Evolutionary conservation across 1,140 invertebrate species (phyloP).

Genomic region (Drosophila mayri): DNA sequence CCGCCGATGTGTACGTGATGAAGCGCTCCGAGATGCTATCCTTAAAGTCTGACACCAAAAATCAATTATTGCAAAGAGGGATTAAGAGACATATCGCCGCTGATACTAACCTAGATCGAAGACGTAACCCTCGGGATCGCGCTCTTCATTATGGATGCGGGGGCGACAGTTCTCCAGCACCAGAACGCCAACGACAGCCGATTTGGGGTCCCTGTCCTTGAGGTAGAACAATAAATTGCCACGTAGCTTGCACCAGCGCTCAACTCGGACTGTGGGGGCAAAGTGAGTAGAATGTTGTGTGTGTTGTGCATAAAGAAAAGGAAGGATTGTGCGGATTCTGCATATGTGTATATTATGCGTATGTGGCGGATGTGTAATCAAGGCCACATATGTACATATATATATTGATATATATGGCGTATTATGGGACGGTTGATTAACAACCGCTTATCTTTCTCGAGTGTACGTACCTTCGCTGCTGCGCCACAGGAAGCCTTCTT

Average conservation of each 20-base stretch:
- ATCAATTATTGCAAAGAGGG: background rate
- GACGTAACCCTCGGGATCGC: slow-evolving; percentile 87
- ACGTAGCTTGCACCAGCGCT: slow-evolving; percentile 95
- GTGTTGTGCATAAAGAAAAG: background rate
- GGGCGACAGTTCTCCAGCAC: slow-evolving; percentile 94
- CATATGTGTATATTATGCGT: background rate
- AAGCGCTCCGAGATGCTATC: slow-evolving; percentile 92
- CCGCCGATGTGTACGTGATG: slow-evolving; percentile 91
- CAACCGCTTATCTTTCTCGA: background rate
- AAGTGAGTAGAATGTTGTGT: slow-evolving; percentile 1
- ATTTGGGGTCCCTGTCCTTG: slow-evolving; percentile 95
- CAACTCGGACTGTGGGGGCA: slow-evolving; percentile 89
- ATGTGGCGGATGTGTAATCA: slow-evolving; percentile 2
- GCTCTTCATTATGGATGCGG: slow-evolving; percentile 83
- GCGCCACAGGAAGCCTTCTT: slow-evolving; percentile 96
- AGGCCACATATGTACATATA: background rate
- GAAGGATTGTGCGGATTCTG: slow-evolving; percentile 9
- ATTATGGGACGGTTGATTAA: background rate
- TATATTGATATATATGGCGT: background rate
- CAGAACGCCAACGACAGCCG: slow-evolving; percentile 94
- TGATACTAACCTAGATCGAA: slow-evolving; percentile 89
- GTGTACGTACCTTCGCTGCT: slow-evolving; percentile 92
- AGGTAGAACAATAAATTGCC: slow-evolving; percentile 98
- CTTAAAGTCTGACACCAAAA: slow-evolving; percentile 89
- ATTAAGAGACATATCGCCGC: rapidly evolving